Base-by-base conservation (phyloP, 2,113 vertebrate species). In the Callorhinus ursinus region DNA sequence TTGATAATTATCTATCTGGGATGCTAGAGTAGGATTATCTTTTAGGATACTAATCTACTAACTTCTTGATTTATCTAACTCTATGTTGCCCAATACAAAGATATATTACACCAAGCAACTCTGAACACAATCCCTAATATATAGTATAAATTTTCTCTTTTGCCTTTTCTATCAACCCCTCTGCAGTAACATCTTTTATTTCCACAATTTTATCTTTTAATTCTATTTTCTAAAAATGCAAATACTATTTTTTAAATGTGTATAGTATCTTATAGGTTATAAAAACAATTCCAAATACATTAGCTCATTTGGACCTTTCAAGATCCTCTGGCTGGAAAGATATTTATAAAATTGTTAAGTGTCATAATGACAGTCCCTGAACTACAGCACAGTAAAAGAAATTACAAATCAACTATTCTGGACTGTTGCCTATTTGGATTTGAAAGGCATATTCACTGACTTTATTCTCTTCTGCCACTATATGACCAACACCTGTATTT, bases 261-360 rank as follows among this genome's bases (percentile, higher is more conserved):
- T 71, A 33, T 2, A 46, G 15, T 53, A 80, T 49, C 79, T 93
- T 85, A 88, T 1, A 63, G 22, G 36, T 87, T 83, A 82, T 19
- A 80, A 90, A 92, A 90, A 87, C 67, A 87, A 87, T 83, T 83
- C 26, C 46, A 79, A 95, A 89, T 36, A 83, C 2, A 89, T 61
- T 33, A 72, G 71, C 84, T 95, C 36, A 91, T 74, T 28, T 96
- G 42, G 53, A 81, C 4, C 49, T 86, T 92, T 94, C 59, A 83
- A 94, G 95, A 72, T 87, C 19, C 79, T 90, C 65, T 87, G 51
- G 51, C 42, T 57, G 7, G 39, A 49, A 59, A 91, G 28, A 90
- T 49, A 95, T 77, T 65, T 87, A 87, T 46, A 96, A 76, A 96
- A 95, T 51, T 86, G 16, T n/a, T 72, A 63, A 74, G 36, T 90